phyloP scores from a whole-genome alignment of 2,888 invertebrate genomes.

The Ochropacha duplaris region DNA sequence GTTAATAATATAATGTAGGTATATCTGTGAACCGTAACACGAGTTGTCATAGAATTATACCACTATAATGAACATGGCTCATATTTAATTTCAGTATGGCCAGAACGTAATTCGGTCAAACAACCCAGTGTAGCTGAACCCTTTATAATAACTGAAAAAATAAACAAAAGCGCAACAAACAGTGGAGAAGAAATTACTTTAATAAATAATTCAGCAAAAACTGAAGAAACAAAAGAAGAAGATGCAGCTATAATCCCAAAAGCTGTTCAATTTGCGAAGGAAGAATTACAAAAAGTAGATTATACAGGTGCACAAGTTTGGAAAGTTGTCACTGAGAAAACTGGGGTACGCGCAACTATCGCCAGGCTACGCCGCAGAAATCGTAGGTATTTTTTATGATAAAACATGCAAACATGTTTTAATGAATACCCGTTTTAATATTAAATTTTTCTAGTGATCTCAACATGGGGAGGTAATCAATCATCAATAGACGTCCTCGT shows the following conservation, averaged over 20 bases:
- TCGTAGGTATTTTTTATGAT: conserved; percentile 45
- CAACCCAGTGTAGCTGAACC: conserved; percentile 48
- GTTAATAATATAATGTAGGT: neutral
- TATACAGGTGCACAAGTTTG: conserved; percentile 91
- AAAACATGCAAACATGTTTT: conserved; percentile 3
- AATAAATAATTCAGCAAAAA: conserved; percentile 23
- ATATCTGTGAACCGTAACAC: neutral
- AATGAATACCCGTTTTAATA: neutral
- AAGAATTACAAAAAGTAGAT: conserved; percentile 70
- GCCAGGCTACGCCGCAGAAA: conserved; percentile 62
- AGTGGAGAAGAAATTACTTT: conserved; percentile 19
- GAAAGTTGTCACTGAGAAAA: conserved; percentile 83
- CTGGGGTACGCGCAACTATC: conserved; percentile 63
- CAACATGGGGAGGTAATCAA: conserved; percentile 86
- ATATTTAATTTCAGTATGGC: conserved; percentile 58
- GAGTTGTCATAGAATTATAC: conserved; percentile 1
- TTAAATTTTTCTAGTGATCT: conserved; percentile 74
- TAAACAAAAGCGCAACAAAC: conserved; percentile 28
- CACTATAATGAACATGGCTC: neutral
- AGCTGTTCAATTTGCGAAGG: conserved; percentile 28
- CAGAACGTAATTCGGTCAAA: conserved; percentile 60
- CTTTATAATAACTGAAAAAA: conserved; percentile 25
- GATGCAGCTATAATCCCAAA: conserved; percentile 28
- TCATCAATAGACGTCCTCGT: conserved; percentile 87
- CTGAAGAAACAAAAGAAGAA: conserved; percentile 11